These are phyloP conservation scores for Myotis findleyi DNA, from an alignment of 2,797 vertebrate genomes.

Conservation along the genomic window DNA sequence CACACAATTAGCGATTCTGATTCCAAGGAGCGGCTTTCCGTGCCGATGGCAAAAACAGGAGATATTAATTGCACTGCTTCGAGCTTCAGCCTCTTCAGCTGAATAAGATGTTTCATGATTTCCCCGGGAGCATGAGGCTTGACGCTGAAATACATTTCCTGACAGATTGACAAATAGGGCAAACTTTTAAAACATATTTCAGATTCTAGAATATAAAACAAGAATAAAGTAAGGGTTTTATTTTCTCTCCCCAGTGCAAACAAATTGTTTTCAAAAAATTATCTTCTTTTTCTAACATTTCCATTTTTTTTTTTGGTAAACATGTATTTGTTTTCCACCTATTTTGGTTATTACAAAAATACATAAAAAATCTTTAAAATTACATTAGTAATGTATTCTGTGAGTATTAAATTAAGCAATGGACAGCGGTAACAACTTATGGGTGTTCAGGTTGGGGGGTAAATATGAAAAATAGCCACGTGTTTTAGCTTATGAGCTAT, in stretches of 20 bases:
- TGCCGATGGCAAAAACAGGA: conserved; percentile 84
- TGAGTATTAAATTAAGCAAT: not conserved
- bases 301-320: not conserved
- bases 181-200: conserved; percentile 79
- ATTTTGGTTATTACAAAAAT: not conserved
- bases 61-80: conserved; percentile 86
- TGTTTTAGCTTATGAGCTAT: not conserved
- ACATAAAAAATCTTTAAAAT: not conserved
- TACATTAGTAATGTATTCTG: not conserved
- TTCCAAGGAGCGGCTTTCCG: conserved; percentile 78
- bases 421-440: not conserved
- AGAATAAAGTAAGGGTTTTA: conserved; percentile 51
- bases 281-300: conserved; percentile 31
- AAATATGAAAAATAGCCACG: not conserved
- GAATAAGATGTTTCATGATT: conserved; percentile 84
- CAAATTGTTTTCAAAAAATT: conserved; percentile 36
- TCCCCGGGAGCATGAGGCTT: conserved; percentile 84
- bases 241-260: conserved; percentile 3
- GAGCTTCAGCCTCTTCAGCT: conserved; percentile 85
- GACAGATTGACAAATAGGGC: conserved; percentile 86
- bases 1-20: conserved; percentile 82
- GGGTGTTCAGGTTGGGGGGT: not conserved
- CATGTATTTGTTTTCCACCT: not conserved
- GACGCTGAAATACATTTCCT: conserved; percentile 86
- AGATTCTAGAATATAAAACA: conserved; percentile 82